phyloP scores from a whole-genome alignment of 2,113 vertebrate species.

The Seriola aureovittata region DNA sequence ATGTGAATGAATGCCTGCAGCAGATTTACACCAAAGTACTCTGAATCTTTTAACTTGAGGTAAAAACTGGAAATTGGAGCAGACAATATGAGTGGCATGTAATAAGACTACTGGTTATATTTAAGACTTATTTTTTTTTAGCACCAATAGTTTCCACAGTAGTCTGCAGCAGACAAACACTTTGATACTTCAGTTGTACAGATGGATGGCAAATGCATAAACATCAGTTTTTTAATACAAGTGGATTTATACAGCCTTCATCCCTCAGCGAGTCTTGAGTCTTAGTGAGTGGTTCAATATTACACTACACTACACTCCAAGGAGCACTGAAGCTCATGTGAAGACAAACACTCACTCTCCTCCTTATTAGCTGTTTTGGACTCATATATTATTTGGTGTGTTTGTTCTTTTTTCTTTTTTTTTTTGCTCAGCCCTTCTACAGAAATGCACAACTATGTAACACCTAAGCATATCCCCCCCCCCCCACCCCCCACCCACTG shows the following conservation, averaged over 20 bases:
- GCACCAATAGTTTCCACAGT: neutral
- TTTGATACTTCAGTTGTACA: neutral
- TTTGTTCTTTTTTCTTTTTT: slow-evolving; percentile 5
- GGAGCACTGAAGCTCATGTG: neutral
- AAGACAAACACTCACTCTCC: neutral
- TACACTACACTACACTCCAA: neutral
- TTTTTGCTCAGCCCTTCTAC: neutral
- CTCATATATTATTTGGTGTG: neutral
- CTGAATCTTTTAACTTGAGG: neutral
- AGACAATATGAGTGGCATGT: neutral
- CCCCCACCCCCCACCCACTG: neutral
- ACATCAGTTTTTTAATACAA: neutral
- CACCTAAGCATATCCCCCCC: neutral
- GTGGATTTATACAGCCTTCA: neutral
- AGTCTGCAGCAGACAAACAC: too few relatives aligned
- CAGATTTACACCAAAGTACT: neutral
- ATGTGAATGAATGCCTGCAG: neutral
- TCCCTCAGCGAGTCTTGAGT: neutral
- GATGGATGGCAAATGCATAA: neutral
- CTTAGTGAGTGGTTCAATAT: neutral
- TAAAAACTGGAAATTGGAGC: neutral
- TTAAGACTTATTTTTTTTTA: neutral
- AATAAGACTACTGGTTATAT: neutral
- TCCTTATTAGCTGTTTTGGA: neutral
- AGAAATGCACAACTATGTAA: slow-evolving; percentile 5